Evolutionary conservation across 2,888 invertebrate species (phyloP).

Genomic region (Trissolcus brochymenae): DNA sequence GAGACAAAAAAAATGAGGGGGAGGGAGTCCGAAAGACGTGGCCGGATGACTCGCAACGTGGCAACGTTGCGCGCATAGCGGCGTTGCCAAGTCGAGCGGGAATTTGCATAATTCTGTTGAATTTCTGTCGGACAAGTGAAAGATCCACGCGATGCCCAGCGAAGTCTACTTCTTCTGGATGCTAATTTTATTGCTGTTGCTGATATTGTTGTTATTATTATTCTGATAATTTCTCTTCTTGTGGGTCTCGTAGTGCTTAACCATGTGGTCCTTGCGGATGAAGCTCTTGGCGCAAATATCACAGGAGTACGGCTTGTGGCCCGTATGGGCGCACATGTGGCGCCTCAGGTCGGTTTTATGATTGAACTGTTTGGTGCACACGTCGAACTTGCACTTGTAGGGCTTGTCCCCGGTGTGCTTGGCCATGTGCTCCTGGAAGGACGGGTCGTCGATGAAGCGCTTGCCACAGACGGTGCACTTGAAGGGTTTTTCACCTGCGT

Average conservation of each 20-base stretch:
- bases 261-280: constrained; percentile 93
- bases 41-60: too few relatives aligned
- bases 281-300: constrained; percentile 90
- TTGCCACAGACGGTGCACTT: constrained; percentile 92
- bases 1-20: too few relatives aligned
- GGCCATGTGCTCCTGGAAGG: constrained; percentile 84
- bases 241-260: constrained; percentile 90
- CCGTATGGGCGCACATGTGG: constrained; percentile 92
- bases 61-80: too few relatives aligned
- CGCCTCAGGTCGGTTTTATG: constrained; percentile 92
- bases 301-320: constrained; percentile 89
- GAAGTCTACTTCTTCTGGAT: constrained; percentile 16
- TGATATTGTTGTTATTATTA: constrained; percentile 4
- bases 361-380: constrained; percentile 92
- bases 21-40: too few relatives aligned
- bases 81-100: too few relatives aligned
- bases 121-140: too few relatives aligned
- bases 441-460: constrained; percentile 84
- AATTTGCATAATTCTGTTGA: too few relatives aligned
- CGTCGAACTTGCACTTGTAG: constrained; percentile 89
- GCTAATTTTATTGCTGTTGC: constrained; percentile 1
- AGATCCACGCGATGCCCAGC: constrained; percentile 11
- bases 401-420: constrained; percentile 91
- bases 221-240: constrained; percentile 78
- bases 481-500: constrained; percentile 90